Base-by-base conservation (phyloP, 2,797 vertebrate genomes). In the Diceros bicornis region DNA sequence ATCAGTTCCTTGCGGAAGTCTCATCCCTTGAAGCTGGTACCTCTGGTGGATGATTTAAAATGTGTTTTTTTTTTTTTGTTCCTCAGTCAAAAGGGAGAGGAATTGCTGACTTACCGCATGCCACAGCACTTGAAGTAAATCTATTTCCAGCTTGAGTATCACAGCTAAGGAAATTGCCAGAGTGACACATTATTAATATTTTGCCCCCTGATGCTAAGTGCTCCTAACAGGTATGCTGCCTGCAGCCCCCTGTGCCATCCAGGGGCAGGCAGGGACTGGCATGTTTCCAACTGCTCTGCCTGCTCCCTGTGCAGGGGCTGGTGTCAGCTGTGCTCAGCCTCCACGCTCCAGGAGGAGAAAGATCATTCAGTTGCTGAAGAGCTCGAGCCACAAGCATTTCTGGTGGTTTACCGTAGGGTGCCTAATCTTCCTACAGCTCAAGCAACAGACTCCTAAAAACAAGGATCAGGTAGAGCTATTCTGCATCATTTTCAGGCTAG, bases 21-120 rank as follows among this genome's bases (percentile, higher is more conserved):
- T 59, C 59, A 77, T 55, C 18, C 4, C 4, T 32, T 88, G 0
- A 83, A 72, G 3, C 7, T 69, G 72, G 41, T 20, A 69, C 23
- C n/a, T 82, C 47, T 89, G 75, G 27, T 69, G 11, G 44, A 32
- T 52, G 11, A 94, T 96, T 91, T 89, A 66, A 75, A 90, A 59
- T 74, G 21, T 75, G 5, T 7, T 10, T 71, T 82, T 72, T n/a
- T n/a, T 37, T 44, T 82, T 72, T 32, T 52, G 50, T 18, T 20
- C 13, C 11, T 89, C 34, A 29, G 41, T 89, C 37, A 82, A 68
- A 86, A 61, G 7, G 34, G 55, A 52, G 84, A 89, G 74, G 62
- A 66, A 23, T 17, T 94, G 47, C 74, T 94, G 64, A 44, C 32
- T n/a, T n/a, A 50, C 29, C 74, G 11, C 0, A 0, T 77, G 44